A percentile compares a stretch with the other conserved stretches of the same genome.
Evolutionary conservation across 2,797 vertebrate species (phyloP).

Genomic region (Mus minutoides): DNA sequence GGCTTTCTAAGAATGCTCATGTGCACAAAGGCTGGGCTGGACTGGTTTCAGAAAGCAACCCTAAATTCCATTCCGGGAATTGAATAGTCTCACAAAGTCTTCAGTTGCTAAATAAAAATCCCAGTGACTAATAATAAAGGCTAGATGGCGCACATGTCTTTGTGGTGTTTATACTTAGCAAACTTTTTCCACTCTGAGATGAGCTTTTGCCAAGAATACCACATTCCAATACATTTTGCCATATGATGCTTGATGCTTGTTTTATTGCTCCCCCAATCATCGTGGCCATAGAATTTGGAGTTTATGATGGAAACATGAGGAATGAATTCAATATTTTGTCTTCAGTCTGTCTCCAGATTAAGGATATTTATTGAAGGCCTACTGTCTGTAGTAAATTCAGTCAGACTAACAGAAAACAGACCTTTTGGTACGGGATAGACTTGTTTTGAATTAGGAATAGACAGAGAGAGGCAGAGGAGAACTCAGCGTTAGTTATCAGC

Average conservation of each 20-base stretch:
- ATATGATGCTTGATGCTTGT: slow-evolving; percentile 53
- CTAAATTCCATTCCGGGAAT: slow-evolving; percentile 77
- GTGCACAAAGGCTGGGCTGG: slow-evolving; percentile 60
- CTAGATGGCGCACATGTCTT: slow-evolving; percentile 52
- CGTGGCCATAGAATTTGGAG: slow-evolving; percentile 26
- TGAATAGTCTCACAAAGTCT: slow-evolving; percentile 66
- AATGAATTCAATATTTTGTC: slow-evolving; percentile 70
- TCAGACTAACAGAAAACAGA: slow-evolving; percentile 52
- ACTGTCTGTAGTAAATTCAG: slow-evolving; percentile 62
- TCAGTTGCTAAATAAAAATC: slow-evolving; percentile 75
- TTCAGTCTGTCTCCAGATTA: slow-evolving; percentile 67
- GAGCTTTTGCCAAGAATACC: slow-evolving; percentile 76
- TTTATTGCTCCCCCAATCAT: slow-evolving; percentile 70
- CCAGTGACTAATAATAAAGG: slow-evolving; percentile 77
- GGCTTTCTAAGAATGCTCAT: slow-evolving; percentile 81
- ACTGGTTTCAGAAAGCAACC: slow-evolving; percentile 76
- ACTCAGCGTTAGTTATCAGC: not conserved
- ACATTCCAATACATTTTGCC: slow-evolving; percentile 67
- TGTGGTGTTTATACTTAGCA: slow-evolving; percentile 77
- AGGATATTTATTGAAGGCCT: slow-evolving; percentile 62
- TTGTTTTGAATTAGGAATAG: slow-evolving; percentile 50
- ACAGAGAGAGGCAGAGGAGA: not conserved
- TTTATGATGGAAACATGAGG: slow-evolving; percentile 55
- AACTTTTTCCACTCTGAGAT: slow-evolving; percentile 75
- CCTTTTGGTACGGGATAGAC: not conserved